Evolutionary conservation across 2,888 invertebrate genomes (phyloP).

Genomic region (Nycteola revayana): DNA sequence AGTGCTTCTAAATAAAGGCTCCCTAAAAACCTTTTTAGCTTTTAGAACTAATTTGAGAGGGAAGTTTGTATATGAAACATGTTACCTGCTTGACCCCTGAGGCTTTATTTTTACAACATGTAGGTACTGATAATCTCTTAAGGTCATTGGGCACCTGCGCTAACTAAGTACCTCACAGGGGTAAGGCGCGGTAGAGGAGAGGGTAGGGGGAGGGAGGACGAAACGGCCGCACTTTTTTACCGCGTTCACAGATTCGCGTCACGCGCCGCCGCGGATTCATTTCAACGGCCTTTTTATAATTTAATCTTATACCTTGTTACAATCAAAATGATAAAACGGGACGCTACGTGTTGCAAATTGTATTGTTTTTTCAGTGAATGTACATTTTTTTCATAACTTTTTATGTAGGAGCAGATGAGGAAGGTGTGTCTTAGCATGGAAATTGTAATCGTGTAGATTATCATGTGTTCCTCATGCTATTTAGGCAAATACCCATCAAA

Average conservation of each 20-base stretch:
- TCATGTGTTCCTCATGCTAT: no score
- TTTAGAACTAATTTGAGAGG: no score
- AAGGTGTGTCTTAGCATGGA: no score
- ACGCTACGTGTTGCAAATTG: constrained; percentile 11
- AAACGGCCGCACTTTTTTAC: neutral
- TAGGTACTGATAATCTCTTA: constrained; percentile 13
- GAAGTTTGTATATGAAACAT: no score
- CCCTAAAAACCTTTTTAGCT: no score
- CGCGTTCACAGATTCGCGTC: constrained; percentile 22
- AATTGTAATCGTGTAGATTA: no score
- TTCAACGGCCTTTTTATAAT: constrained; percentile 56
- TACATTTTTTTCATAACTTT: no score
- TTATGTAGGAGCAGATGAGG: no score
- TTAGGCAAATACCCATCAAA: no score
- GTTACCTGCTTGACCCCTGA: neutral
- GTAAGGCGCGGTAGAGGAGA: neutral
- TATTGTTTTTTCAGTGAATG: no score
- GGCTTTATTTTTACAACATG: constrained; percentile 16
- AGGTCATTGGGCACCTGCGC: constrained; percentile 26
- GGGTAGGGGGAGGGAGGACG: neutral
- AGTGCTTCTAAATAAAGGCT: no score
- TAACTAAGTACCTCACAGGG: constrained; percentile 10
- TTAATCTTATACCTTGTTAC: constrained; percentile 58
- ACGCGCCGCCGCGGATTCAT: constrained; percentile 51
- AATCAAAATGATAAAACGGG: constrained; percentile 49